Conservation (phyloP, 2,797 vertebrate genomes). For the Gobio occitaniae region DNA sequence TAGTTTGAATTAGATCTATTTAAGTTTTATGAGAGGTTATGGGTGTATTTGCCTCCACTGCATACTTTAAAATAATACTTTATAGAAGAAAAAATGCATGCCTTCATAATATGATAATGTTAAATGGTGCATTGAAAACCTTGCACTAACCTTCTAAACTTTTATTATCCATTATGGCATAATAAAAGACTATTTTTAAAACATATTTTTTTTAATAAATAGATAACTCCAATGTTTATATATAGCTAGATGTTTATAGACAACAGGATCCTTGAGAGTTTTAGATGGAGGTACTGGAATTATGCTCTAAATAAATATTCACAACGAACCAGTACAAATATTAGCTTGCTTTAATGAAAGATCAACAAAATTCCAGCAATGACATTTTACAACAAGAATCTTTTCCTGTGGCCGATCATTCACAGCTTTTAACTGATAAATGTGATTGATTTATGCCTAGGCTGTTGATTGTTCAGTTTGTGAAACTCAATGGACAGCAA, state of each 20-base stretch:
- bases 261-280: neutral
- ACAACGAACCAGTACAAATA: neutral
- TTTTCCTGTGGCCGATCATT: neutral
- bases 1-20: neutral
- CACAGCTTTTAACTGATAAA: neutral
- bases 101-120: neutral
- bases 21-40: neutral
- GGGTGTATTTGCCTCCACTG: neutral
- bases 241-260: neutral
- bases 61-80: neutral
- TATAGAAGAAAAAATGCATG: neutral
- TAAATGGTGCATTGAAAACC: neutral
- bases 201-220: neutral
- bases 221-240: neutral
- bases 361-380: neutral
- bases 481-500: neutral
- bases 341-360: neutral
- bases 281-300: neutral
- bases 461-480: neutral
- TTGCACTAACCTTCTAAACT: constrained; percentile 5
- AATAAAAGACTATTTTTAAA: neutral
- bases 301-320: neutral
- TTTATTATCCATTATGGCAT: neutral
- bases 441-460: neutral
- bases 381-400: neutral